A percentile compares a stretch with the other conserved stretches of the same genome.
phyloP scores from a whole-genome alignment of 2,113 vertebrate species.

The Melanerpes aurifrons region DNA sequence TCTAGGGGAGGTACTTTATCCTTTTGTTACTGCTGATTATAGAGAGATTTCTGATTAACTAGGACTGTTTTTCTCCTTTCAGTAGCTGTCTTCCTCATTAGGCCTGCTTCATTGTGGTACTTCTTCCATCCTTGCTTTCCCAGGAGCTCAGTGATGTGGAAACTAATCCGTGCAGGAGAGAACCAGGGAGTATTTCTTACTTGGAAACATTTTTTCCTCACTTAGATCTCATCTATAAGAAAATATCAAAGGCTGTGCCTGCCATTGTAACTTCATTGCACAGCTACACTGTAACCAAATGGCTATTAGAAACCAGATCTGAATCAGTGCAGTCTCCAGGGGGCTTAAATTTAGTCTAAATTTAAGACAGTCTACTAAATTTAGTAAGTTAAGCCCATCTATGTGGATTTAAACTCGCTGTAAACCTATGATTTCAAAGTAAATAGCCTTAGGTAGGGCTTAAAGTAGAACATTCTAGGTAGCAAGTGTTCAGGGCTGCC shows the following conservation, averaged over 20 bases:
- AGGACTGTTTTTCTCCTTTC: background rate
- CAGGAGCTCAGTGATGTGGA: constrained; percentile 26
- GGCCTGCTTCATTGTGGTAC: background rate
- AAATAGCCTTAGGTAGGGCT: background rate
- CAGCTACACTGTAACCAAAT: background rate
- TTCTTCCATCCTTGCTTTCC: constrained; percentile 12
- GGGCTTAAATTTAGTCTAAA: background rate
- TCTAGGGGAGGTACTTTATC: background rate
- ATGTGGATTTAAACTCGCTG: background rate
- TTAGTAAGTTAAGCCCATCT: too few species aligned
- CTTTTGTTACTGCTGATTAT: background rate
- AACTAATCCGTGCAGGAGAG: background rate
- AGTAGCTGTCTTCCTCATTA: background rate
- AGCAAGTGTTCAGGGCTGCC: background rate
- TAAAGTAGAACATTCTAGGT: background rate
- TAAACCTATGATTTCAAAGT: background rate
- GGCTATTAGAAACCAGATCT: background rate
- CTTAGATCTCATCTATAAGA: background rate
- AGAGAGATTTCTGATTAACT: background rate
- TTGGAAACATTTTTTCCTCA: background rate
- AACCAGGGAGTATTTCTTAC: background rate
- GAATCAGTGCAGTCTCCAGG: background rate
- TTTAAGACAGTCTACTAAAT: too few species aligned
- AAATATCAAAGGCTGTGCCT: background rate
- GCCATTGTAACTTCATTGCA: background rate